phyloP scores from a whole-genome alignment of 2,797 vertebrate genomes.

The Apogon hyalosoma region DNA sequence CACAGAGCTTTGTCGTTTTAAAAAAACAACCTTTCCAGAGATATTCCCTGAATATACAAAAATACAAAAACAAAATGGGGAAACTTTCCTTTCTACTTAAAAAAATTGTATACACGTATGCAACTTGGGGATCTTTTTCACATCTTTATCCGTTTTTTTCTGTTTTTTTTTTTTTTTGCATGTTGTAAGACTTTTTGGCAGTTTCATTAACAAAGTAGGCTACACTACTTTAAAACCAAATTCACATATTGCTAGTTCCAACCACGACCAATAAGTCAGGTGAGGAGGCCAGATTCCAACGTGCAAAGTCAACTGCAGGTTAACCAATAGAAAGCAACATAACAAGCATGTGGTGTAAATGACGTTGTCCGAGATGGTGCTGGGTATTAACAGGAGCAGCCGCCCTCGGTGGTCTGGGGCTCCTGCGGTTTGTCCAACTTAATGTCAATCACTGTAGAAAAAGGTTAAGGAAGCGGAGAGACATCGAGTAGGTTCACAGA shows the following conservation, averaged over 20 bases:
- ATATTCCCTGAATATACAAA: conserved; percentile 87
- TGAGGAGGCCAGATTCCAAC: conserved; percentile 86
- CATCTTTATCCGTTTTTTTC: conserved; percentile 64
- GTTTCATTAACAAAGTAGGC: conserved; percentile 88
- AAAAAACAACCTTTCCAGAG: conserved; percentile 60
- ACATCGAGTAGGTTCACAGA: too few species aligned
- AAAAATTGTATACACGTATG: conserved; percentile 82
- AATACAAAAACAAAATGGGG: conserved; percentile 85
- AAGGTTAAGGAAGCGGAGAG: conserved; percentile 81
- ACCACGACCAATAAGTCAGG: conserved; percentile 77
- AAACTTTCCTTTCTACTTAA: conserved; percentile 57
- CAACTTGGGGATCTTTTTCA: conserved; percentile 71
- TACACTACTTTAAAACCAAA: conserved; percentile 87
- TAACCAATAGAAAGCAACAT: conserved; percentile 91
- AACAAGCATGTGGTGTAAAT: conserved; percentile 87
- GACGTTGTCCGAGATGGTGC: conserved; percentile 64
- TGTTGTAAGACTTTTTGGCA: conserved; percentile 84
- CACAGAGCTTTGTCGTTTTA: conserved; percentile 57
- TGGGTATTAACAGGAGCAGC: conserved; percentile 92
- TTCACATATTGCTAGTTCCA: conserved; percentile 76
- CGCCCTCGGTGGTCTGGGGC: conserved; percentile 86
- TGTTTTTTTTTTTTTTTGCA: conserved; percentile 53
- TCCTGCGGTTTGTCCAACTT: conserved; percentile 91
- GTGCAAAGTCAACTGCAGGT: conserved; percentile 86
- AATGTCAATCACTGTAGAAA: conserved; percentile 89